Evolutionary conservation across 53 echinoderm and acorn worm genomes (phyloP), one percentile per base, ranked within the genome.

Genomic region (Echinarachnius parma): DNA sequence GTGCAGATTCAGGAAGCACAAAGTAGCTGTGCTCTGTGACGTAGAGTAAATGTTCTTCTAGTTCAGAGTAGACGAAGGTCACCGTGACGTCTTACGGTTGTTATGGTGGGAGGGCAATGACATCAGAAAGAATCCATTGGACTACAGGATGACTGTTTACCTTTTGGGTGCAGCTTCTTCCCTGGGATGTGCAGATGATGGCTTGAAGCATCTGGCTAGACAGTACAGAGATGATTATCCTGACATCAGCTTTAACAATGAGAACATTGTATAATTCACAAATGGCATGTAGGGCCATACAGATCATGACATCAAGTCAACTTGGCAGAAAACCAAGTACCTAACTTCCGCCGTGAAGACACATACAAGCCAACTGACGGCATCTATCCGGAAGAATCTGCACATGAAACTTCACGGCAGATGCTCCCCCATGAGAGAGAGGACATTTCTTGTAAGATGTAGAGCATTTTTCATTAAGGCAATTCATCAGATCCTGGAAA

Each of bases 121-220:
- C 28, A 59, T 19, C 24, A 5, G 4, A 59, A 59, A 25, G 19
- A 49, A 36, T 1, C 44, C 75, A 29, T 3, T 62, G 16, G 75
- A 78, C 23, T 84, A 72, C 60, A 4, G 78, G 7, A 84, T 84
- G 84, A 78, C 36, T 44, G 85, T 84, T 14, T 62, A 79, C n/a
- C n/a, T n/a, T n/a, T n/a, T n/a, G n/a, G n/a, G n/a, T n/a, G n/a
- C n/a, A n/a, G n/a, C n/a, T n/a, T 30, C 76, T 0, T 83, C 83
- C 4, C 83, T 77, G 42, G 78, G 68, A 31, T 83, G 84, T 61
- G 75, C 81, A 21, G 77, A 82, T 30, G 64, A 59, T 76, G 83
- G 44, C 1, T 47, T 82, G 24, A 82, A 77, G n/a, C n/a, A n/a
- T n/a, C n/a, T n/a, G n/a, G n/a, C n/a, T n/a, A n/a, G n/a, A n/a